Evolutionary conservation across 2,797 vertebrate genomes (phyloP), one percentile per base, ranked within the genome.

Genomic region (Tapera naevia): DNA sequence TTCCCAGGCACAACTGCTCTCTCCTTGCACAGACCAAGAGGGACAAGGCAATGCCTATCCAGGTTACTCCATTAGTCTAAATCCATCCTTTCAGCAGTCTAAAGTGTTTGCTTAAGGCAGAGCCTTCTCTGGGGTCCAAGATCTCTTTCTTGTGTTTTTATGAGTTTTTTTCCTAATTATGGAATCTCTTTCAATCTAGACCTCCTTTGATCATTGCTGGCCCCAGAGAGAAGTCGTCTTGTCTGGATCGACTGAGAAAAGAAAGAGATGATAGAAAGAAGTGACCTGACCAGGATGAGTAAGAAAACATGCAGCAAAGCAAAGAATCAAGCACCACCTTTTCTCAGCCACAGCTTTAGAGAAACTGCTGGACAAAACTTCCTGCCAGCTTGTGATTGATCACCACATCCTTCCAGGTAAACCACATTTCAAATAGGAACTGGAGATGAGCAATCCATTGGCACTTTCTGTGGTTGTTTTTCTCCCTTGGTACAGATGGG

Each of bases 151-250:
- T 88, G 93, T 87, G 67, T 91, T 96, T n/a, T 96, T 95, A 93
- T 93, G 88, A 94, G 51, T 0, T 92, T 94, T 96, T 93, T 54
- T 1, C 69, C 93, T 96, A 95, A 96, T 96, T 96, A 96, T 80
- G 91, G 95, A 96, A 96, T 95, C 95, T 94, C 96, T 92, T 96
- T 96, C 93, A 93, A 96, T 96, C 87, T 60, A 85, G 65, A 71
- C 54, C 72, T 89, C 69, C 94, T 96, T 96, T 95, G 96, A 96
- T 96, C 96, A 93, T 5, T 21, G 75, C 79, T 74, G 82, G 93
- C 94, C 89, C 94, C 80, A 80, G 94, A 92, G 95, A 93, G 72
- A 79, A 39, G 82, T 80, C 57, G 1, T 92, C 95, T 93, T 87
- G 61, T 94, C 91, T 91, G 89, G 94, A 96, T 92, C 33, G 11